phyloP scores from a whole-genome alignment of 2,888 invertebrate species.

The Rutpela maculata region DNA sequence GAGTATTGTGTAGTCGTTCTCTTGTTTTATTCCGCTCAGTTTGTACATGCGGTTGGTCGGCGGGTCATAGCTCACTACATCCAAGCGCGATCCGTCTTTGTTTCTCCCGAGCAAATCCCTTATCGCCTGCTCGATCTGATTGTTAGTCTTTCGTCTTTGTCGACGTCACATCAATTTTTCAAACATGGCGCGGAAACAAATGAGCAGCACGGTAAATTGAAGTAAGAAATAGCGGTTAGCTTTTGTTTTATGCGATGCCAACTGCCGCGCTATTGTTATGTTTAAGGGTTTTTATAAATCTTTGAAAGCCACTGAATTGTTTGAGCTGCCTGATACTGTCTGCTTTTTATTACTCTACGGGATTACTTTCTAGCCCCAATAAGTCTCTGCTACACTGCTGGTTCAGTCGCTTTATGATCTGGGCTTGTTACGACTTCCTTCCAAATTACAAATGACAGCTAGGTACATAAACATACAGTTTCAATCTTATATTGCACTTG shows the following conservation, averaged over 20 bases:
- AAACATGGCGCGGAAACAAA: constrained; percentile 74
- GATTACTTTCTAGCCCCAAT: constrained; percentile 64
- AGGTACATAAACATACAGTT: constrained; percentile 61
- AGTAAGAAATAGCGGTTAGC: constrained; percentile 75
- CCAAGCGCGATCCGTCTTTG: constrained; percentile 65
- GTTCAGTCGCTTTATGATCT: constrained; percentile 59
- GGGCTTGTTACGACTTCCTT: constrained; percentile 58
- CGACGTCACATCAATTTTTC: constrained; percentile 75
- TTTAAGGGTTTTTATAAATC: constrained; percentile 71
- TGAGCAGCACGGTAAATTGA: constrained; percentile 74
- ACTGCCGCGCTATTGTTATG: constrained; percentile 73
- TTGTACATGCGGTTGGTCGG: constrained; percentile 71
- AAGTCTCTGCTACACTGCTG: constrained; percentile 55
- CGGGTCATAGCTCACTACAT: constrained; percentile 68
- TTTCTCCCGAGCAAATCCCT: constrained; percentile 63
- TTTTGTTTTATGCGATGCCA: constrained; percentile 74
- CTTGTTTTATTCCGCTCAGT: constrained; percentile 70
- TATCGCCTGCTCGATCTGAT: constrained; percentile 69
- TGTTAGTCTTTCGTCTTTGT: constrained; percentile 73
- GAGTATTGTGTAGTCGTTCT: constrained; percentile 70
- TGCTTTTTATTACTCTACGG: constrained; percentile 70
- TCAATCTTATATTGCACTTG: constrained; percentile 59
- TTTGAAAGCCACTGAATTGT: constrained; percentile 68
- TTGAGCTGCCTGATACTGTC: constrained; percentile 62
- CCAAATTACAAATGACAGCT: constrained; percentile 63